A percentile compares a stretch with the other conserved stretches of the same genome.
These are phyloP conservation scores for Disparrhopalites patrizii DNA, from an alignment of 2,888 invertebrate species.

Conservation along the genomic window DNA sequence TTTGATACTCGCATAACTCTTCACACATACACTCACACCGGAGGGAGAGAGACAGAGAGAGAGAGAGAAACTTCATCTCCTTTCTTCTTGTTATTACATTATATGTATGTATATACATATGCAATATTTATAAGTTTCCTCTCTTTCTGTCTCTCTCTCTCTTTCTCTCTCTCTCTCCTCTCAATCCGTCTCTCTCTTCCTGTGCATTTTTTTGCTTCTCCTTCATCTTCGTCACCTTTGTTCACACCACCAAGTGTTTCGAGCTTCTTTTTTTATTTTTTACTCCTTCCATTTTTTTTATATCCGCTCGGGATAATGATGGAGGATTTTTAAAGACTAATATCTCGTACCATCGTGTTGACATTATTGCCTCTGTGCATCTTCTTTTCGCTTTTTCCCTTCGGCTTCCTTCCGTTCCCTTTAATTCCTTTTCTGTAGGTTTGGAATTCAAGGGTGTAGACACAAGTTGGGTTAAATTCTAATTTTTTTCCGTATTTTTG, in stretches of 20 bases:
- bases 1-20: constrained; percentile 47
- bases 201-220: not conserved
- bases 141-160: constrained; percentile 13
- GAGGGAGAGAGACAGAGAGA: not conserved
- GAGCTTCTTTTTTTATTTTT: not conserved
- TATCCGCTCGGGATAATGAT: too few relatives aligned
- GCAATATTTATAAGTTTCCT: too few relatives aligned
- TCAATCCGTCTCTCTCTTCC: constrained; percentile 6
- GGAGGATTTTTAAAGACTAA: too few relatives aligned
- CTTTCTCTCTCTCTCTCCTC: constrained; percentile 16
- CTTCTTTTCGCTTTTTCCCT: too few relatives aligned
- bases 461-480: too few relatives aligned
- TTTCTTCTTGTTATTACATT: not conserved
- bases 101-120: too few relatives aligned
- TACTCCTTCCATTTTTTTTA: not conserved
- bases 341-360: not conserved
- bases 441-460: too few relatives aligned
- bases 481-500: too few relatives aligned
- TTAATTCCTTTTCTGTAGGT: too few relatives aligned
- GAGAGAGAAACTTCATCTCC: not conserved
- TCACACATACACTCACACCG: constrained; percentile 7
- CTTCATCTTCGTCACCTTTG: not conserved
- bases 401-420: too few relatives aligned
- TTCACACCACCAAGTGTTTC: not conserved
- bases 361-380: constrained; percentile 1